Evolutionary conservation across 2,113 vertebrate genomes (phyloP).

Genomic region (Psephotus haematonotus): DNA sequence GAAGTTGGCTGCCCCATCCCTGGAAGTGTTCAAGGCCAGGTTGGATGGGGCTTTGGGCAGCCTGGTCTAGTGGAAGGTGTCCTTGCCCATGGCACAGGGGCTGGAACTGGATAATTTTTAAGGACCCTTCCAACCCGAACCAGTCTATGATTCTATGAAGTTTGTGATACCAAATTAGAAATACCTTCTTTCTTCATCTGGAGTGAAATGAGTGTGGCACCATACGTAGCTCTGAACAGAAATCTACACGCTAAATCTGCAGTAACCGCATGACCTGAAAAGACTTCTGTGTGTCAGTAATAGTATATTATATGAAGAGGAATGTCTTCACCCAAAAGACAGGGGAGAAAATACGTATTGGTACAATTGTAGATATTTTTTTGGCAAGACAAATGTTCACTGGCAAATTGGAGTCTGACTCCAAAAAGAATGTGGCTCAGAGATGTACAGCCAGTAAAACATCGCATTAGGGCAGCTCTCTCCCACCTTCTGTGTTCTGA

Average conservation of each 20-base stretch:
- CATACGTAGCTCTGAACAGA: neutral
- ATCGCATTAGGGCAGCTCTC: neutral
- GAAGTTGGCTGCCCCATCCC: neutral
- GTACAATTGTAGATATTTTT: neutral
- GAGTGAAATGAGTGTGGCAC: neutral
- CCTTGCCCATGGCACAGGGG: neutral
- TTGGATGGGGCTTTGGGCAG: neutral
- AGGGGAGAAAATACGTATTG: neutral
- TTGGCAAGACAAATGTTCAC: neutral
- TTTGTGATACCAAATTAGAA: neutral
- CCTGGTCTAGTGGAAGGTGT: neutral
- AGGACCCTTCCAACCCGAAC: neutral
- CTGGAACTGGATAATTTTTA: neutral
- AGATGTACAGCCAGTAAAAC: neutral
- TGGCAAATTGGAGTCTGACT: neutral
- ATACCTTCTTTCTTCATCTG: neutral
- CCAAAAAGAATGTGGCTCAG: neutral
- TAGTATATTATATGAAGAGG: neutral
- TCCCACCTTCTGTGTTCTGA: neutral
- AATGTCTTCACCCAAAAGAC: neutral
- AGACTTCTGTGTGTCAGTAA: neutral
- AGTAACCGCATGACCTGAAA: neutral
- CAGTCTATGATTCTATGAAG: neutral
- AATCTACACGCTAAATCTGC: constrained; percentile 41
- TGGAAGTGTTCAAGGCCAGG: neutral